phyloP scores from a whole-genome alignment of 2,888 invertebrate species.

The Idaea aversata region DNA sequence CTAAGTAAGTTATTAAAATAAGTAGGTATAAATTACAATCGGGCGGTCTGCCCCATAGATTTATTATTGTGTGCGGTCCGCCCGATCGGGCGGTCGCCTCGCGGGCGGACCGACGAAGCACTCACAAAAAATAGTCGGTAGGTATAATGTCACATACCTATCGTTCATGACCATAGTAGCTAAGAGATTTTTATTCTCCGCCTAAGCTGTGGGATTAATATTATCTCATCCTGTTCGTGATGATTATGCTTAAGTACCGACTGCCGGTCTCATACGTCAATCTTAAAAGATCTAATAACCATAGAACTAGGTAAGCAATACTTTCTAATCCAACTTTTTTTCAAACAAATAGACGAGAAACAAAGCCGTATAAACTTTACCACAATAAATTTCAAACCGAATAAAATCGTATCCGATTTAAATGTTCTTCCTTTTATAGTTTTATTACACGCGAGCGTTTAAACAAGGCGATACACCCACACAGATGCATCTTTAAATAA shows the following conservation, averaged over 20 bases:
- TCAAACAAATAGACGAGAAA: background rate
- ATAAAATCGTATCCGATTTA: slow-evolving; percentile 21
- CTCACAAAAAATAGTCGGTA: too few relatives aligned
- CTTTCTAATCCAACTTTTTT: background rate
- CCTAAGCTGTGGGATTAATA: too few relatives aligned
- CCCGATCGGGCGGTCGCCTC: too few relatives aligned
- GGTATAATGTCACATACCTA: too few relatives aligned
- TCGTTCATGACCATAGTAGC: too few relatives aligned
- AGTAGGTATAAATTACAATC: too few relatives aligned
- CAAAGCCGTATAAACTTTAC: background rate
- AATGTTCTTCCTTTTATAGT: slow-evolving; percentile 26
- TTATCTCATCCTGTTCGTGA: background rate
- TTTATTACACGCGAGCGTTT: slow-evolving; percentile 21
- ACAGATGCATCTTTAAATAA: slow-evolving; percentile 8
- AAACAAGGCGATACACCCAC: background rate
- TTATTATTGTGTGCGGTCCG: too few relatives aligned
- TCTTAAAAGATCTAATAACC: background rate
- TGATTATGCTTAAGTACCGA: background rate
- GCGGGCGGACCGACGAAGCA: too few relatives aligned
- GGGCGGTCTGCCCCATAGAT: too few relatives aligned
- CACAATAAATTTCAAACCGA: background rate
- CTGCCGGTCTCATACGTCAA: background rate
- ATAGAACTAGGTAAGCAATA: background rate
- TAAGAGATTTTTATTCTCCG: too few relatives aligned
- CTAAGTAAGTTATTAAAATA: too few relatives aligned